A percentile compares a stretch with the other conserved stretches of the same genome.
Evolutionary conservation across 2,888 invertebrate species (phyloP).

Genomic region (Carabus problematicus): DNA sequence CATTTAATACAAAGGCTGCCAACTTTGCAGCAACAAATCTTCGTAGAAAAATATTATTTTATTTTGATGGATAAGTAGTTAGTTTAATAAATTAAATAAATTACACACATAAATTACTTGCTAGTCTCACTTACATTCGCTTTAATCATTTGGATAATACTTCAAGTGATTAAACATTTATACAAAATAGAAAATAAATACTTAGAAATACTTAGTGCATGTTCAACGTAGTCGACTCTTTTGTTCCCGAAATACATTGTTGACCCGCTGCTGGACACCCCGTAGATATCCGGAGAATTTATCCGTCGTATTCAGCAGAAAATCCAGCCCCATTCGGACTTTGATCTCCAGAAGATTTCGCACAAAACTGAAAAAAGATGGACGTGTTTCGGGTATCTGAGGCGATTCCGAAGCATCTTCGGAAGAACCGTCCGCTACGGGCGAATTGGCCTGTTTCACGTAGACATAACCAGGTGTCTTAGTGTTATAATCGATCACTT

Average conservation of each 20-base stretch:
- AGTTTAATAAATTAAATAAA: neutral
- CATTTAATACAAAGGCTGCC: too few species aligned
- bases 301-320: slow-evolving; percentile 72
- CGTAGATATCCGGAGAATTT: slow-evolving; percentile 71
- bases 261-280: slow-evolving; percentile 62
- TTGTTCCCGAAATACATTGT: slow-evolving; percentile 48
- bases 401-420: slow-evolving; percentile 45
- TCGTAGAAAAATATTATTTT: too few species aligned
- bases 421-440: slow-evolving; percentile 31
- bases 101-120: slow-evolving; percentile 3
- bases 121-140: slow-evolving; percentile 16
- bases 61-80: slow-evolving; percentile 21
- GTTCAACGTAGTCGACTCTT: slow-evolving; percentile 4
- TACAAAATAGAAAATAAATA: neutral
- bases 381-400: slow-evolving; percentile 13
- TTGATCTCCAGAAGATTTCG: slow-evolving; percentile 73
- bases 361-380: slow-evolving; percentile 64
- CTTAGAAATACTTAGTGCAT: neutral
- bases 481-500: slow-evolving; percentile 60
- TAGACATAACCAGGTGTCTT: too few species aligned
- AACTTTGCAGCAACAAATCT: too few species aligned
- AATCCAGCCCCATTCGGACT: slow-evolving; percentile 70
- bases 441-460: too few species aligned
- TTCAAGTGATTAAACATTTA: slow-evolving; percentile 10
- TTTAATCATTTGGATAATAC: neutral